These are phyloP conservation scores for Orussus abietinus DNA, from an alignment of 1,140 invertebrate species.

Conservation along the genomic window DNA sequence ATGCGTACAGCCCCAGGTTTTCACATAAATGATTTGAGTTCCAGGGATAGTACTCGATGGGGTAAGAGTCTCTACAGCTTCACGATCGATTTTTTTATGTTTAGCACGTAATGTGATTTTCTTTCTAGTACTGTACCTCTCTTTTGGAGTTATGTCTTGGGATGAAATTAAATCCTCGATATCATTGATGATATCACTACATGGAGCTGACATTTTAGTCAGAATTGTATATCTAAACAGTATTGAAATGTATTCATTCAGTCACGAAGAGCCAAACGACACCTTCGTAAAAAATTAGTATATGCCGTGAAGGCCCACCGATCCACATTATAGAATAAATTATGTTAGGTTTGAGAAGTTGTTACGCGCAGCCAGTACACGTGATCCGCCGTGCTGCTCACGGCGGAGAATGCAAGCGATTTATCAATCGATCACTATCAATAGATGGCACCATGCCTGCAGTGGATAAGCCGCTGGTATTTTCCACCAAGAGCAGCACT, in stretches of 20 bases:
- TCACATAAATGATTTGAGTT: constrained; percentile 88
- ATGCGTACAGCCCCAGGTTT: constrained; percentile 97
- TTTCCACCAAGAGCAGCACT: too few relatives aligned
- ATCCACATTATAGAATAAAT: too few relatives aligned
- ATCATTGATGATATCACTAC: constrained; percentile 67
- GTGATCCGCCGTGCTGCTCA: too few relatives aligned
- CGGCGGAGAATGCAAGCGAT: too few relatives aligned
- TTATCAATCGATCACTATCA: too few relatives aligned
- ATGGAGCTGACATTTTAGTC: constrained; percentile 54
- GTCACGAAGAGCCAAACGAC: too few relatives aligned
- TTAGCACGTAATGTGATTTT: constrained; percentile 63
- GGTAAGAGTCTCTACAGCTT: constrained; percentile 19
- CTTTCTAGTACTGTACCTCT: constrained; percentile 67
- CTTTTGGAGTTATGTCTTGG: constrained; percentile 72
- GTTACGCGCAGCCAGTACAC: too few relatives aligned
- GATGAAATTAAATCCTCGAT: constrained; percentile 78
- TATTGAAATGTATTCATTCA: not conserved
- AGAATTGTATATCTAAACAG: not conserved
- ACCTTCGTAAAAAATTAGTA: too few relatives aligned
- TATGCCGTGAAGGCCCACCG: too few relatives aligned
- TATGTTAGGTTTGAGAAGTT: too few relatives aligned
- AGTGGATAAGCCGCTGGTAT: too few relatives aligned
- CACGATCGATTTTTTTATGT: constrained; percentile 32
- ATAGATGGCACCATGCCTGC: too few relatives aligned
- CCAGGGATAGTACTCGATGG: constrained; percentile 72